phyloP scores from a whole-genome alignment of 2,113 vertebrate species.

The Parus major region DNA sequence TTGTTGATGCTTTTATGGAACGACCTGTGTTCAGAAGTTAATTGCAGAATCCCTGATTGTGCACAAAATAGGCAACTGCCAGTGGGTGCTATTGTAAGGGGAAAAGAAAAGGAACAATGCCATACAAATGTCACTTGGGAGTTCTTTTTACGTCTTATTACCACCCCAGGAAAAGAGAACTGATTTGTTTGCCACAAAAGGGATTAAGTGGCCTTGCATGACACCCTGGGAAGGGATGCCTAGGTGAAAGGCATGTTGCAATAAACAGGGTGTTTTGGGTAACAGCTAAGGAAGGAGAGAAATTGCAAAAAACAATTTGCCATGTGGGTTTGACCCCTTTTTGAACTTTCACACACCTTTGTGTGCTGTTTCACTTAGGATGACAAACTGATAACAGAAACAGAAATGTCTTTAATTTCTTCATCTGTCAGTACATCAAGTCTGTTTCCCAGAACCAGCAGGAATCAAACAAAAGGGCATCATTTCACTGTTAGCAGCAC shows the following conservation, averaged over 20 bases:
- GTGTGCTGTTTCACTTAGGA: background rate
- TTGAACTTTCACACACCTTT: background rate
- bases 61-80: conserved; percentile 11
- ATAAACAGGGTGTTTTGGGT: background rate
- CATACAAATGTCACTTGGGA: background rate
- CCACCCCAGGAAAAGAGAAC: background rate
- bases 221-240: background rate
- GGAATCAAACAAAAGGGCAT: background rate
- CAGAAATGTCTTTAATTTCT: background rate
- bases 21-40: conserved; percentile 56
- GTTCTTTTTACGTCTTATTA: conserved; percentile 21
- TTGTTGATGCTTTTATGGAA: conserved; percentile 63
- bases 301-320: background rate
- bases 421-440: background rate
- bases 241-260: background rate
- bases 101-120: conserved; percentile 29
- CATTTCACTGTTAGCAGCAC: background rate
- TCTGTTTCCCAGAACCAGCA: background rate
- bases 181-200: background rate
- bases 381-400: background rate
- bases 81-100: conserved; percentile 31
- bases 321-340: background rate
- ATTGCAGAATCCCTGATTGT: conserved; percentile 55
- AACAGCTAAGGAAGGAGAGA: background rate
- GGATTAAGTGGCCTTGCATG: background rate